Base-by-base conservation (phyloP, 2,888 invertebrate genomes). In the Alentia gelatinosa region DNA sequence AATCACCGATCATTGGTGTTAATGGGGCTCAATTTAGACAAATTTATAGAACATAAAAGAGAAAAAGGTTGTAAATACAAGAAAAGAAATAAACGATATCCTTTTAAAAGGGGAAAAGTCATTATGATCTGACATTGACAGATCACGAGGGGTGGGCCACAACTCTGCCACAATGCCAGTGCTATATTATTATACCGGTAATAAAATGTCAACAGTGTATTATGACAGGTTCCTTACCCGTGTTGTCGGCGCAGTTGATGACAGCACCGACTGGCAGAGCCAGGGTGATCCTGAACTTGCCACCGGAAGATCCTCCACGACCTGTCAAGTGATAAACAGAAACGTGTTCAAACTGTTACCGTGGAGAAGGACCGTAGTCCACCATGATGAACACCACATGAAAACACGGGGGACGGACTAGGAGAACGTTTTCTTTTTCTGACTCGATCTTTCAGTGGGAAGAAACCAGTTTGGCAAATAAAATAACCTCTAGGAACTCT, bases 291-390 rank as follows among this genome's bases (percentile, higher is more conserved):
- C 99, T 98, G 97, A 99, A 99, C 97, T 99, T 99, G 96, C 99
- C 99, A 97, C 99, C 99, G 95, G 99, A 98, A 96, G 99, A 98
- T 97, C 99, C 99, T 97, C 99, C 99, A 98, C 99, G 99, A 97
- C 99, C 99, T 99, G 93, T 89, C 93, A 94, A 79, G 91, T 0
- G 33, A 63, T 63, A 33, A 63, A 63, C n/a, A 56, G 35, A 35
- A 56, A 89, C n/a, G n/a, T n/a, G n/a, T n/a, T n/a, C n/a, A n/a
- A n/a, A n/a, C n/a, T n/a, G n/a, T n/a, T n/a, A n/a, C n/a, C n/a
- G 23, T 33, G n/a, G n/a, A n/a, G 86, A 19, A 12, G 47, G 26
- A 26, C 7, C 33, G 19, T n/a, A n/a, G 7, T 7, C 15, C 12
- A n/a, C n/a, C 7, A 37, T 15, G n/a, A 23, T 1, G 39, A 19